A percentile compares a stretch with the other conserved stretches of the same genome.
These are phyloP conservation scores for Anagyrus pseudococci DNA, from an alignment of 2,888 invertebrate species.

Conservation along the genomic window DNA sequence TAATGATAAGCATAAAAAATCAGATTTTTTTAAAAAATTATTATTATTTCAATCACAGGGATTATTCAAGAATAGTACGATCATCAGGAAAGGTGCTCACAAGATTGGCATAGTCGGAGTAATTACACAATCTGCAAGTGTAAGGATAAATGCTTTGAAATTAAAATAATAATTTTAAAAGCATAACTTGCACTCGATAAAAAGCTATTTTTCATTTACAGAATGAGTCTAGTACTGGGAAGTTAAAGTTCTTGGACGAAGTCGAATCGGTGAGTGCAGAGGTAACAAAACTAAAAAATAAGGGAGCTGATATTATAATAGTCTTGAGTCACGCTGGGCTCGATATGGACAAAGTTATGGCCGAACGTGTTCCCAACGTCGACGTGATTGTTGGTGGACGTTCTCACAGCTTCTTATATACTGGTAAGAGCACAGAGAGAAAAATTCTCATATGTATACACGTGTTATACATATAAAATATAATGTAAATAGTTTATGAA, in stretches of 20 bases:
- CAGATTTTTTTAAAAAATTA: not conserved
- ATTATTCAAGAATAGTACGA: constrained; percentile 69
- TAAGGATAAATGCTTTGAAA: constrained; percentile 52
- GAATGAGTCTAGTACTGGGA: constrained; percentile 62
- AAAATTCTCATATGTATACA: not conserved
- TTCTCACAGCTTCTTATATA: constrained; percentile 80
- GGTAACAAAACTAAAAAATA: constrained; percentile 67
- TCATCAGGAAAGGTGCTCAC: constrained; percentile 69
- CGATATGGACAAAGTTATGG: constrained; percentile 72
- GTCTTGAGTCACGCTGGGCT: constrained; percentile 83
- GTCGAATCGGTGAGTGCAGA: constrained; percentile 72
- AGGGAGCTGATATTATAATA: constrained; percentile 79
- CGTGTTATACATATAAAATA: not conserved
- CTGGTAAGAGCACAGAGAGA: constrained; percentile 49
- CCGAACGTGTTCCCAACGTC: constrained; percentile 70
- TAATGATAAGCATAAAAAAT: not conserved
- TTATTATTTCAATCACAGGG: constrained; percentile 57
- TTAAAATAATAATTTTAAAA: not conserved
- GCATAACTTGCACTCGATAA: not conserved
- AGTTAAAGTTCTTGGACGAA: constrained; percentile 74
- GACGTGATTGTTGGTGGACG: constrained; percentile 87
- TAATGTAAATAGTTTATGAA: constrained; percentile 1
- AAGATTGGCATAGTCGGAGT: constrained; percentile 84
- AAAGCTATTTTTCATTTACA: constrained; percentile 20
- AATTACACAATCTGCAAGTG: constrained; percentile 72